Base-by-base conservation (phyloP, 2,113 vertebrate species). In the Otolemur garnettii region DNA sequence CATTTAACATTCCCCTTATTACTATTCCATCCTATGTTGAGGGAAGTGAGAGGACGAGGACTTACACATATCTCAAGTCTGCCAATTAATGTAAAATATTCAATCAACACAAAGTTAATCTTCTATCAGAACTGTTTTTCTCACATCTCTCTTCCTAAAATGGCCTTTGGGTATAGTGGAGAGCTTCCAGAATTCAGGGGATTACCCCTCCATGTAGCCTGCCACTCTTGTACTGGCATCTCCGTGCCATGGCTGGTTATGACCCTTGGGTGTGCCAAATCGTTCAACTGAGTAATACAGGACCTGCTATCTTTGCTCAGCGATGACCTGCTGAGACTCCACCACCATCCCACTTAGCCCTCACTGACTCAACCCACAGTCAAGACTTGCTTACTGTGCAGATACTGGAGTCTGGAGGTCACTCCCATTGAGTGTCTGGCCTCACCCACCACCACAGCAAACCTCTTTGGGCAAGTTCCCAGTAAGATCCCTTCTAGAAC, bases 1-100 rank as follows among this genome's bases (percentile, higher is more conserved):
- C 59, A 86, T 62, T 66, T 66, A 82, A 75, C 71, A 71, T 55
- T 93, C n/a, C 13, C 80, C 38, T 38, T 38, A 26, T 97, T 62
- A 87, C 82, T 68, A 78, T 15, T 82, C 35, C 9, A 55, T 33
- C 17, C 59, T 6, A 28, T 69, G 60, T 50, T n/a, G 19, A 60
- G 14, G 6, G 28, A 77, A 77, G 24, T 57, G 50, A 84, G 24
- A 62, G 11, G 8, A 68, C 24, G 75, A 55, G 69, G 82, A 53
- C 21, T 74, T 50, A 50, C 45, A 50, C 45, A 50, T 10, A 77
- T 26, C 71, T 60, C 35, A 79, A 94, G 59, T n/a, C 30, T 77
- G 19, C 24, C 80, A 91, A 24, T 38, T 45, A 77, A 57, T 38
- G 21, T 15, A 28, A 86, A 57, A 71, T 42, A 69, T 14, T 94